phyloP scores from a whole-genome alignment of 2,113 vertebrate species.

The Plectropomus leopardus region DNA sequence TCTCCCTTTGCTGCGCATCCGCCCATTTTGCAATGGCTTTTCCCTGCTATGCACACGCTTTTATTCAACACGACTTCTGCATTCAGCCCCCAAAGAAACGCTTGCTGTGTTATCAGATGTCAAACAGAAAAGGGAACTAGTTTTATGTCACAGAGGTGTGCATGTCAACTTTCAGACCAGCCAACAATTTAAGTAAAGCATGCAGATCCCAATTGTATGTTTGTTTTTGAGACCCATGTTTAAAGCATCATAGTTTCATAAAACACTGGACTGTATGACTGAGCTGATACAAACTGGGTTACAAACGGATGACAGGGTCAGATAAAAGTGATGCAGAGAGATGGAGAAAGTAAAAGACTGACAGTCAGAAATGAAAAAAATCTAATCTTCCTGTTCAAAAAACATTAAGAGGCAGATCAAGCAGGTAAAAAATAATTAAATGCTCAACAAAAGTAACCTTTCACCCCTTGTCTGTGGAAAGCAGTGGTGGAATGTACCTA shows the following conservation, averaged over 20 bases:
- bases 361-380: not conserved
- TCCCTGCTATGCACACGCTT: not conserved
- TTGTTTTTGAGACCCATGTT: not conserved
- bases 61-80: slow-evolving; percentile 70
- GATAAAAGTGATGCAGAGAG: not conserved
- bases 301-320: not conserved
- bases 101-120: not conserved
- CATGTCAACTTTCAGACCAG: not conserved
- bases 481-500: too few species aligned
- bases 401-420: too few species aligned
- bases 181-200: not conserved
- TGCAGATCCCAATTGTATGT: not conserved
- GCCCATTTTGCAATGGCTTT: slow-evolving; percentile 27
- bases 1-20: not conserved
- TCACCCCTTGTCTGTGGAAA: not conserved
- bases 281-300: not conserved
- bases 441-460: not conserved
- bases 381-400: too few species aligned
- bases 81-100: slow-evolving; percentile 39
- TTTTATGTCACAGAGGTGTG: not conserved
- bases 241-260: not conserved
- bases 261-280: not conserved
- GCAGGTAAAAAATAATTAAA: not conserved
- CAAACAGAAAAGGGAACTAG: slow-evolving; percentile 63
- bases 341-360: not conserved